Percentiles rank a stretch among this genome's conserved stretches.
phyloP scores from a whole-genome alignment of 2,797 vertebrate genomes.

The Takifugu rubripes region DNA sequence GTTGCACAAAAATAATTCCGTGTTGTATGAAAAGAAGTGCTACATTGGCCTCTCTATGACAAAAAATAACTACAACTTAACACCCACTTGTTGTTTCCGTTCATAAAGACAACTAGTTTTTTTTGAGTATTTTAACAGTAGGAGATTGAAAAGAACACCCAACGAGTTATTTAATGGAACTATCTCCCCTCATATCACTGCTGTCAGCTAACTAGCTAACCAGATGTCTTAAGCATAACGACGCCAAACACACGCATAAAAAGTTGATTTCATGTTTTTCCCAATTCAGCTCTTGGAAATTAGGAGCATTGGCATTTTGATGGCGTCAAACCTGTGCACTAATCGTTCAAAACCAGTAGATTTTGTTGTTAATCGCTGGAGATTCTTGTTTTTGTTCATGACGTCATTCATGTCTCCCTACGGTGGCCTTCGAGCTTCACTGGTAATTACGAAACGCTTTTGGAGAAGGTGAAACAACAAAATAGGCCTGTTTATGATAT shows the following conservation, averaged over 20 bases:
- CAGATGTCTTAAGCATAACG: not conserved
- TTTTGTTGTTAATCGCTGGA: not conserved
- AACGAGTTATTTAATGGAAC: not conserved
- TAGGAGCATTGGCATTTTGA: rapidly evolving
- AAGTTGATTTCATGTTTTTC: not conserved
- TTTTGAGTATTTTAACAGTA: not conserved
- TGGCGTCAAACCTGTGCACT: no score
- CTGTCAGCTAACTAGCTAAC: conserved; percentile 7
- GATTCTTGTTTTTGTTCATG: conserved; percentile 60
- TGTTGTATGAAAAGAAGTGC: not conserved
- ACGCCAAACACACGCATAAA: not conserved
- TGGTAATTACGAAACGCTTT: conserved; percentile 45
- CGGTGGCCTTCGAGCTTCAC: conserved; percentile 50
- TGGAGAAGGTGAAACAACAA: conserved; percentile 22
- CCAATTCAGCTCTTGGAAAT: not conserved
- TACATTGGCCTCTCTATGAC: not conserved
- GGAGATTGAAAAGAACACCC: no score
- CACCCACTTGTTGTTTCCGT: not conserved
- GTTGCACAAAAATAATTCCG: not conserved
- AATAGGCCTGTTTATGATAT: no score
- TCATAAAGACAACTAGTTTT: not conserved
- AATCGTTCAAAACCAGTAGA: not conserved
- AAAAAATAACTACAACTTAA: not conserved
- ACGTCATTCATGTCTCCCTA: conserved; percentile 41
- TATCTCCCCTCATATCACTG: not conserved